phyloP scores from a whole-genome alignment of 2,888 invertebrate species.

The Rhopalosiphum nymphaeae region DNA sequence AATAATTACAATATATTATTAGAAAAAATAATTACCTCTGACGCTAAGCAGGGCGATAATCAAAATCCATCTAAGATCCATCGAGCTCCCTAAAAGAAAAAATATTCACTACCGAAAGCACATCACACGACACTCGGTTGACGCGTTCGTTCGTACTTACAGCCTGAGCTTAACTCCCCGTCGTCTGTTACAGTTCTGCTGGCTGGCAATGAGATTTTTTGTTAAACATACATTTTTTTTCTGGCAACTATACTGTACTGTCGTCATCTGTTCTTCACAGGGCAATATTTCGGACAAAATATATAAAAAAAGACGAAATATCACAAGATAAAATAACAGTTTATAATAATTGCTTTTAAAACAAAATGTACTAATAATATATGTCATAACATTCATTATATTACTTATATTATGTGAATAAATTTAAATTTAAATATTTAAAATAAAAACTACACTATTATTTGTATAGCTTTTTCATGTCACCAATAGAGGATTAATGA shows the following conservation, averaged over 20 bases:
- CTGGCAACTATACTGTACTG: conserved; percentile 56
- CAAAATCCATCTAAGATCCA: conserved; percentile 65
- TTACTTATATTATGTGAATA: background rate
- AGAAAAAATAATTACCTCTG: conserved; percentile 45
- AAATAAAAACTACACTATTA: background rate
- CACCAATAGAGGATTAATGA: background rate
- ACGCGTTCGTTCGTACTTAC: conserved; percentile 63
- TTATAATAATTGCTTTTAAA: background rate
- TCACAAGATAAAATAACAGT: background rate
- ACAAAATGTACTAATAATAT: background rate
- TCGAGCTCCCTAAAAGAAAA: conserved; percentile 60
- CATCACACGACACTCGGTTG: conserved; percentile 63
- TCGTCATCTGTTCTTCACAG: conserved; percentile 59
- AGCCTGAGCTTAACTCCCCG: conserved; percentile 53
- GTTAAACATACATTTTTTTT: conserved; percentile 57
- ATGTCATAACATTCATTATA: background rate
- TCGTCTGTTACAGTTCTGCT: conserved; percentile 37
- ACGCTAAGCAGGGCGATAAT: conserved; percentile 59
- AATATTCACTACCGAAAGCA: conserved; percentile 64
- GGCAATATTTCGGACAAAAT: conserved; percentile 41
- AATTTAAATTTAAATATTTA: background rate
- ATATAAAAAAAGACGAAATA: conserved; percentile 6
- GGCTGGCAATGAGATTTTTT: conserved; percentile 63
- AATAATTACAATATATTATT: conserved; percentile 9
- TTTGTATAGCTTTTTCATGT: background rate